Conservation (phyloP, 2,888 invertebrate genomes). For the Hoplodrina blanda region DNA sequence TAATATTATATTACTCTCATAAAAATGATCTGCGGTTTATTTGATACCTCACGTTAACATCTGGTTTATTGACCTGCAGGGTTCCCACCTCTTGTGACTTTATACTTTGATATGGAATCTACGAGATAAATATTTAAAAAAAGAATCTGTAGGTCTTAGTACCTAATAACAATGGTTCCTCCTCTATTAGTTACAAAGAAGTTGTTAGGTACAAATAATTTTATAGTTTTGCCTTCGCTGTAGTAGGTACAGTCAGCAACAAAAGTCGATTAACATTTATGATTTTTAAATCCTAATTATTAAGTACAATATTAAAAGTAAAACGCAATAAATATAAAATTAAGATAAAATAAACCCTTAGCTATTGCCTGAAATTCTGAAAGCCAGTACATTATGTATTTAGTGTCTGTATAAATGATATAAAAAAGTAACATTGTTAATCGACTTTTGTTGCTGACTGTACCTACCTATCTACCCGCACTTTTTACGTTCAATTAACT, state of each 20-base stretch:
- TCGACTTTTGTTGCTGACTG: too few species aligned
- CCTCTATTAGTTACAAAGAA: neutral
- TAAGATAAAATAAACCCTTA: too few species aligned
- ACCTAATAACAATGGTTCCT: neutral
- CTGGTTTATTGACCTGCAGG: constrained; percentile 35
- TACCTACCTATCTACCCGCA: neutral
- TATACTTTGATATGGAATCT: neutral
- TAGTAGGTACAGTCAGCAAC: too few species aligned
- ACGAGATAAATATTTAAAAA: neutral
- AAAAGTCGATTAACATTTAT: too few species aligned
- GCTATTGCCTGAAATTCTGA: too few species aligned
- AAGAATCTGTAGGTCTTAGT: neutral
- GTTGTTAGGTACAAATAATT: constrained; percentile 8
- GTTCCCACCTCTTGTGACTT: constrained; percentile 12
- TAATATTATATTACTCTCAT: constrained; percentile 30
- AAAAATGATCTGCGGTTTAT: constrained; percentile 42
- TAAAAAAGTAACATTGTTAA: too few species aligned
- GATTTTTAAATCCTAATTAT: too few species aligned
- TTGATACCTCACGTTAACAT: constrained; percentile 33
- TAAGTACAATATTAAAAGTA: too few species aligned
- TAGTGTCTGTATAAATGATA: too few species aligned
- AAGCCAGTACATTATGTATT: too few species aligned
- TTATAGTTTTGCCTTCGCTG: neutral
- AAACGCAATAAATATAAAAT: too few species aligned
- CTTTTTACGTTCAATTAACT: constrained; percentile 44